Conservation (phyloP, 1,140 invertebrate genomes). For the Drosophila bifasciata region DNA sequence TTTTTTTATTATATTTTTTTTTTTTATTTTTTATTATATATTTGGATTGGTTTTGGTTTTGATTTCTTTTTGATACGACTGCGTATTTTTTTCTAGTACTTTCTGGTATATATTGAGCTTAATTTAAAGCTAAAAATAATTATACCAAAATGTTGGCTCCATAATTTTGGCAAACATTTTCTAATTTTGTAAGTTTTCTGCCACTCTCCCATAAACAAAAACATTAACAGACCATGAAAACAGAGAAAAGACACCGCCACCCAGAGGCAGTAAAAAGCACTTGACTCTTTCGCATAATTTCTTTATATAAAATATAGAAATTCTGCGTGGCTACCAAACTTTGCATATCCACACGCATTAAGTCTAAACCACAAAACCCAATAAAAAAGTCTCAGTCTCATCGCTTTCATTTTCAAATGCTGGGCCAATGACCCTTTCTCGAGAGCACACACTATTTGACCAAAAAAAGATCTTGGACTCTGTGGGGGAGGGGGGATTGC, state of each 20-base stretch:
- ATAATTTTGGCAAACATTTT: constrained; percentile 25
- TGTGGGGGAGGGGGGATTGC: neutral
- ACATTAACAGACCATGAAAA: constrained; percentile 46
- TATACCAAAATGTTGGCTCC: constrained; percentile 7
- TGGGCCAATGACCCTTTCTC: constrained; percentile 58
- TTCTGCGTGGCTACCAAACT: constrained; percentile 51
- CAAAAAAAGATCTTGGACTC: constrained; percentile 46
- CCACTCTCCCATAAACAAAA: constrained; percentile 10
- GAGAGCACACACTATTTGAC: constrained; percentile 49
- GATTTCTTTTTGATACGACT: no score
- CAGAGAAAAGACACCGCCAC: constrained; percentile 39
- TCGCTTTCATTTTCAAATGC: constrained; percentile 71
- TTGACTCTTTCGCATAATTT: constrained; percentile 35
- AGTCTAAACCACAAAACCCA: constrained; percentile 18
- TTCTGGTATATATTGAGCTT: no score
- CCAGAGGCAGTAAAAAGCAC: constrained; percentile 33
- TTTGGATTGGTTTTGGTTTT: no score
- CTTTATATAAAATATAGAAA: constrained; percentile 47
- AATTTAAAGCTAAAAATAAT: no score
- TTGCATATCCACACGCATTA: constrained; percentile 42
- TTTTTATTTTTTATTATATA: no score
- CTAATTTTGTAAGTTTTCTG: constrained; percentile 7
- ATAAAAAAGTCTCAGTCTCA: constrained; percentile 34
- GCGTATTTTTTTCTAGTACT: no score
- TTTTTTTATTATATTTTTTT: no score